A percentile compares a stretch with the other conserved stretches of the same genome.
Conservation (phyloP, 1,140 invertebrate species). For the Diachasma alloeum region DNA sequence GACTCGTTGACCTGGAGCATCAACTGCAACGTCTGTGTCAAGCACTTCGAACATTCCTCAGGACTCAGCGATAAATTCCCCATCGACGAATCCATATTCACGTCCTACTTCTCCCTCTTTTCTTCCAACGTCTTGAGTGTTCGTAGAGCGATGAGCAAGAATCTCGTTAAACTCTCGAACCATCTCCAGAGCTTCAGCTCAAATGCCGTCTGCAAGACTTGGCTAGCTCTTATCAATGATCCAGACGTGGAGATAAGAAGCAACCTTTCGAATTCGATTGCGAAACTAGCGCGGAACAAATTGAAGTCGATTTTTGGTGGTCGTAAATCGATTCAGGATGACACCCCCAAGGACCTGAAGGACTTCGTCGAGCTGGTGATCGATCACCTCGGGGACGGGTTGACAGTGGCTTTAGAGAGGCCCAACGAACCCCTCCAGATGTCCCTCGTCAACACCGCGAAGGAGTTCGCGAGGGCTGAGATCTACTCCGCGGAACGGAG, state of each 20-base stretch:
- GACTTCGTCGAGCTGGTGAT: conserved; percentile 65
- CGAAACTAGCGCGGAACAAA: conserved; percentile 51
- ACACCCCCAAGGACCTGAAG: conserved; percentile 53
- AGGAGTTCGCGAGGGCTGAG: conserved; percentile 69
- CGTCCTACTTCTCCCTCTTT: conserved; percentile 38
- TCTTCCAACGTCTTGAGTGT: conserved; percentile 42
- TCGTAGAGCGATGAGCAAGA: conserved; percentile 48
- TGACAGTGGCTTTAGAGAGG: conserved; percentile 64
- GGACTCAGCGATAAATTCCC: background rate
- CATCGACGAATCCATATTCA: conserved; percentile 32
- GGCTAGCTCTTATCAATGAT: conserved; percentile 58
- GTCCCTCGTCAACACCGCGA: conserved; percentile 65
- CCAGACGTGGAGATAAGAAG: conserved; percentile 47
- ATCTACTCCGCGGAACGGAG: conserved; percentile 66
- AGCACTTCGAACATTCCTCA: conserved; percentile 26
- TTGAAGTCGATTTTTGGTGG: conserved; percentile 27
- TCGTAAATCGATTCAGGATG: conserved; percentile 35
- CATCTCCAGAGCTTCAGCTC: conserved; percentile 59
- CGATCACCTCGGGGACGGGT: conserved; percentile 61
- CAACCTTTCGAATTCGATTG: conserved; percentile 51
- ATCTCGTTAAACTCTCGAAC: conserved; percentile 56
- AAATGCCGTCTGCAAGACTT: conserved; percentile 49
- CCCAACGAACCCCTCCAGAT: conserved; percentile 66
- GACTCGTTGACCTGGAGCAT: conserved; percentile 43
- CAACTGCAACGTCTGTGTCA: conserved; percentile 51